phyloP scores from a whole-genome alignment of 2,888 invertebrate species.

The Merodon equestris region DNA sequence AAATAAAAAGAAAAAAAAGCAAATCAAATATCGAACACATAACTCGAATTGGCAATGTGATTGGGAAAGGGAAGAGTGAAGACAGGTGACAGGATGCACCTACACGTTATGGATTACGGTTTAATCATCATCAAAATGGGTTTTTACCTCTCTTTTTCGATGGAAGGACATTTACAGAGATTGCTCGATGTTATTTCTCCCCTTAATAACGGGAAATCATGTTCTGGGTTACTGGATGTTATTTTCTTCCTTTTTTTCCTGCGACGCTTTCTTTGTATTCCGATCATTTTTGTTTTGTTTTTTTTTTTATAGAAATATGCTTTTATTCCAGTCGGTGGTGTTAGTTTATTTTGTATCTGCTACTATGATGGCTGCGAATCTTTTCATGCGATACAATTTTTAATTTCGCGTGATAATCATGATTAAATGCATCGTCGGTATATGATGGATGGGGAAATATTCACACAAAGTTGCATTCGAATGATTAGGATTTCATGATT shows the following conservation, averaged over 20 bases:
- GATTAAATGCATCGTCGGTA: conserved; percentile 34
- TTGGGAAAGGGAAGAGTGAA: background rate
- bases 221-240: too few species aligned
- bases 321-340: conserved; percentile 47
- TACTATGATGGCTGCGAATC: background rate
- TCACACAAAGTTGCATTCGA: background rate
- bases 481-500: conserved; percentile 3
- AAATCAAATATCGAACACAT: too few species aligned
- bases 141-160: background rate
- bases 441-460: background rate
- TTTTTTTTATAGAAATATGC: conserved; percentile 5
- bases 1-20: background rate
- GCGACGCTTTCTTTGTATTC: conserved; percentile 37
- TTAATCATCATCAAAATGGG: conserved; percentile 14
- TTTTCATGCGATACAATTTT: conserved; percentile 9
- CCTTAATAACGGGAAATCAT: too few species aligned
- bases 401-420: conserved; percentile 9
- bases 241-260: conserved; percentile 22
- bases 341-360: background rate
- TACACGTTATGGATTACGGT: background rate
- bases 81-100: background rate
- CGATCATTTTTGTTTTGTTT: too few species aligned
- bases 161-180: conserved; percentile 11
- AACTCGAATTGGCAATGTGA: conserved; percentile 2
- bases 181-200: background rate